These are phyloP conservation scores for Leptura quadrifasciata DNA, from an alignment of 2,888 invertebrate genomes.

Conservation along the genomic window DNA sequence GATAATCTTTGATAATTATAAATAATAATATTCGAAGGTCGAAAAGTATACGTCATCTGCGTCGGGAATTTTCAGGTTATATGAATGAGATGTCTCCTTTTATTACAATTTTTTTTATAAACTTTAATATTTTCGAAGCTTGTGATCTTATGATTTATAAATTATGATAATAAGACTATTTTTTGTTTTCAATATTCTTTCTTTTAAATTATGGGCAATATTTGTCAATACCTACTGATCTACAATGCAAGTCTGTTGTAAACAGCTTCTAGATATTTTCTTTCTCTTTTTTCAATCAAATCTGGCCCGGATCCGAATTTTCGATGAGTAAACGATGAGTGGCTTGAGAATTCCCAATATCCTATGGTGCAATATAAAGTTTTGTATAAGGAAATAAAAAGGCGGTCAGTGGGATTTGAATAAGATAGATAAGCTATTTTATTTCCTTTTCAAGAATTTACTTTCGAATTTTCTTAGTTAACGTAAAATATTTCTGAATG, in stretches of 20 bases:
- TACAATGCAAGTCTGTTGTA: constrained; percentile 28
- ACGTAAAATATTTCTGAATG: not conserved
- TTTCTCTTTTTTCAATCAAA: constrained; percentile 31
- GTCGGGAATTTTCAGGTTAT: no score
- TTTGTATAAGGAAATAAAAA: constrained; percentile 31
- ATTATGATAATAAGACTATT: no score
- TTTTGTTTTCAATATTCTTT: no score
- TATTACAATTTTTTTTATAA: no score
- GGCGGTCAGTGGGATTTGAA: constrained; percentile 32
- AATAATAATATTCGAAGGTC: no score
- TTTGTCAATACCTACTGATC: constrained; percentile 20
- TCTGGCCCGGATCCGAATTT: constrained; percentile 28
- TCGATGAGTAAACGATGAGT: constrained; percentile 34
- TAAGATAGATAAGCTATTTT: constrained; percentile 26
- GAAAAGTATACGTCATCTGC: no score
- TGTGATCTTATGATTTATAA: no score
- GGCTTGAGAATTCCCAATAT: constrained; percentile 34
- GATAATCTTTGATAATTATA: no score
- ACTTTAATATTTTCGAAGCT: no score
- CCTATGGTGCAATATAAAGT: constrained; percentile 27
- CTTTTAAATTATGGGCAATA: not conserved
- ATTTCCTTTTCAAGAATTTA: constrained; percentile 8
- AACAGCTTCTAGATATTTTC: constrained; percentile 32
- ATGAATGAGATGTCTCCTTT: no score
- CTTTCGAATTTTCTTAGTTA: constrained; percentile 1